These are phyloP conservation scores for Henicopernis longicauda DNA, from an alignment of 2,113 vertebrate species.

Conservation along the genomic window DNA sequence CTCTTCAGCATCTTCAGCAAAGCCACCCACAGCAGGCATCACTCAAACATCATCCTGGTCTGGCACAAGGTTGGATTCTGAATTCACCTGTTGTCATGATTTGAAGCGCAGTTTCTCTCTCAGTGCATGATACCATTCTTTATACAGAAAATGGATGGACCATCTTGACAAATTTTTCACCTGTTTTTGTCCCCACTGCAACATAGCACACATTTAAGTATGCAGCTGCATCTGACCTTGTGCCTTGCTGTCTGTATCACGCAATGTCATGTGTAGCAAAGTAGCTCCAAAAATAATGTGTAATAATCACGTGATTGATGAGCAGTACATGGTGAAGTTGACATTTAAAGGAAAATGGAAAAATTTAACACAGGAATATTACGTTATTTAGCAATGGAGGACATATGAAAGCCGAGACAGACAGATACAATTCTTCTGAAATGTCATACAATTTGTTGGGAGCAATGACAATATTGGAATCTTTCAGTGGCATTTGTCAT, in stretches of 20 bases:
- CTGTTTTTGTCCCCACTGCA: neutral
- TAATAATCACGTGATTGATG: neutral
- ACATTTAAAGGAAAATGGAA: conserved; percentile 34
- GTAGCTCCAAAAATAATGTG: neutral
- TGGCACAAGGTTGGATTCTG: neutral
- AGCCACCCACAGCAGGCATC: neutral
- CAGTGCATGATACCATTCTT: neutral
- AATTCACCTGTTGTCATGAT: neutral
- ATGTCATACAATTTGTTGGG: neutral
- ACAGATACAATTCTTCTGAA: neutral
- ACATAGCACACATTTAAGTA: neutral
- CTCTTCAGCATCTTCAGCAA: neutral
- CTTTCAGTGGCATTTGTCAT: conserved; percentile 14
- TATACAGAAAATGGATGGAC: neutral
- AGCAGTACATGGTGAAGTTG: neutral
- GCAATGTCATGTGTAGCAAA: neutral
- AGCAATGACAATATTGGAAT: conserved; percentile 13
- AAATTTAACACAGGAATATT: neutral
- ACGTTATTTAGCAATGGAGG: neutral
- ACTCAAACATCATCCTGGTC: neutral
- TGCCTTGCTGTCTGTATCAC: neutral
- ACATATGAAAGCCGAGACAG: neutral
- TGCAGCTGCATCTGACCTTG: neutral
- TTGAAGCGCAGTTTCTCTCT: neutral
- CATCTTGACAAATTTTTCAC: neutral